phyloP scores from a whole-genome alignment of 1,140 invertebrate species.

The Rhopalosiphum maidis region DNA sequence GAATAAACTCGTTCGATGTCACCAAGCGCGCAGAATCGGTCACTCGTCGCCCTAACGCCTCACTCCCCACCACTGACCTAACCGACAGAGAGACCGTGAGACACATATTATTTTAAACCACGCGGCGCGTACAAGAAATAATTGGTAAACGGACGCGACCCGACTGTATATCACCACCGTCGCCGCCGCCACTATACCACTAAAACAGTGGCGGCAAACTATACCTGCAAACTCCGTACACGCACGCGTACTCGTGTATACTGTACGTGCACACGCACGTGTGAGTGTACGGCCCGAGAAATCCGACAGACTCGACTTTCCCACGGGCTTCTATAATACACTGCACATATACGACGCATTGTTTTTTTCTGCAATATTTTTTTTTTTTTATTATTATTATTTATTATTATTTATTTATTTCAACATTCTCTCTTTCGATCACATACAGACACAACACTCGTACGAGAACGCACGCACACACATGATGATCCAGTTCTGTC shows the following conservation, averaged over 20 bases:
- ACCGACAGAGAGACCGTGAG: slow-evolving; percentile 25
- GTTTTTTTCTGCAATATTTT: slow-evolving; percentile 23
- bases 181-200: too few relatives aligned
- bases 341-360: not conserved
- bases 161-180: slow-evolving; percentile 19
- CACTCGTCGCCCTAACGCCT: too few relatives aligned
- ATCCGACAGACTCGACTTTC: slow-evolving; percentile 43
- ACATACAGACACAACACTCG: not conserved
- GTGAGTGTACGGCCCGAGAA: not conserved
- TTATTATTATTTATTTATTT: slow-evolving; percentile 20
- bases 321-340: slow-evolving; percentile 39
- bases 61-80: not conserved
- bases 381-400: slow-evolving; percentile 13
- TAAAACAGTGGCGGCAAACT: not conserved
- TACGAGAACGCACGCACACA: not conserved
- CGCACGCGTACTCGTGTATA: slow-evolving; percentile 25
- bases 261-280: not conserved
- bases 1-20: not conserved
- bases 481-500: slow-evolving; percentile 53
- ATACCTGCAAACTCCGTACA: slow-evolving; percentile 36
- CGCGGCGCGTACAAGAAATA: slow-evolving; percentile 31
- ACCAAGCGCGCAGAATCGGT: not conserved
- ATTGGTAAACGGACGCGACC: slow-evolving; percentile 51
- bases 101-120: not conserved
- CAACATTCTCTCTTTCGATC: slow-evolving; percentile 34